phyloP scores from a whole-genome alignment of 2,797 vertebrate species.

The Emydoidea blandingii region DNA sequence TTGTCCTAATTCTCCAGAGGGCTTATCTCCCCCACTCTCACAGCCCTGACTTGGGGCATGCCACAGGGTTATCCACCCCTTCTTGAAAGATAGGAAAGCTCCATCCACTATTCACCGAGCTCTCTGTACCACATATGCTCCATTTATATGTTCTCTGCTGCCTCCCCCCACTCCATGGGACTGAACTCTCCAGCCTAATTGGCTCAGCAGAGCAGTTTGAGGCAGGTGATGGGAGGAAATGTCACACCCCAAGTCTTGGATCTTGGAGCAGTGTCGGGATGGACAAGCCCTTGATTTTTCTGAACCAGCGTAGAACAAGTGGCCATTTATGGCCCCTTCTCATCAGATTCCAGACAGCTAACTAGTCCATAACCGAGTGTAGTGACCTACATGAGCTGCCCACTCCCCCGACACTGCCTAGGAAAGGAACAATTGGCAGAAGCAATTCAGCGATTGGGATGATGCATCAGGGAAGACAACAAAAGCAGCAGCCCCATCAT shows the following conservation, averaged over 20 bases:
- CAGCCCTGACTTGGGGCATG: not conserved
- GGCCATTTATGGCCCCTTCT: too few relatives aligned
- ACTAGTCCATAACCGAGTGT: not conserved
- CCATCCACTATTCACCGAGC: not conserved
- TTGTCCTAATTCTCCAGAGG: not conserved
- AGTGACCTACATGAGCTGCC: not conserved
- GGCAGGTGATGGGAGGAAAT: not conserved
- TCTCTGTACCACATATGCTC: not conserved
- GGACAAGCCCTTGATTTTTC: not conserved
- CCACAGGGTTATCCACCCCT: not conserved
- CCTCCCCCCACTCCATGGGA: not conserved
- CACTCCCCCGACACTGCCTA: not conserved
- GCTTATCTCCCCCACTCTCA: not conserved
- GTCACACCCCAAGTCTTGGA: not conserved
- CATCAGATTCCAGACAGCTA: not conserved
- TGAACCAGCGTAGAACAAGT: not conserved
- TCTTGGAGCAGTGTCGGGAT: not conserved
- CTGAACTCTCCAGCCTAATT: not conserved
- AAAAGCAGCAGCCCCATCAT: not conserved
- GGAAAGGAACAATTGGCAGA: not conserved
- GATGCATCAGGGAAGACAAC: not conserved
- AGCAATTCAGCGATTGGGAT: fast-evolving
- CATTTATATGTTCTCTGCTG: not conserved
- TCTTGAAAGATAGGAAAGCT: not conserved
- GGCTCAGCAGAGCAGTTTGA: not conserved